A percentile compares a stretch with the other conserved stretches of the same genome.
These are phyloP conservation scores for Phorcus lineatus DNA, from an alignment of 2,888 invertebrate species.

Conservation along the genomic window DNA sequence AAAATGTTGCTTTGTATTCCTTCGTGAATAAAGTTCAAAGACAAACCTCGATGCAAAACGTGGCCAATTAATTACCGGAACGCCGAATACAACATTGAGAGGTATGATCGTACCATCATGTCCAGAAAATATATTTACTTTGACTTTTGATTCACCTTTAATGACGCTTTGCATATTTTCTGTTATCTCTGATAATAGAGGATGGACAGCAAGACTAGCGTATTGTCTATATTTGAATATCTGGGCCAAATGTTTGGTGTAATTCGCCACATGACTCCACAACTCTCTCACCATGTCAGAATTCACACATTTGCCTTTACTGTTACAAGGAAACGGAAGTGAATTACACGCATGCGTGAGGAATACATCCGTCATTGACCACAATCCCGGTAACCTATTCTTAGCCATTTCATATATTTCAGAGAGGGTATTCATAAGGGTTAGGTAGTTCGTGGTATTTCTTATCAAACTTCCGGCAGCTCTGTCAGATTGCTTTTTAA, in stretches of 20 bases:
- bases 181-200: conserved; percentile 87
- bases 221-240: conserved; percentile 75
- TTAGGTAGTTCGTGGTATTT: not conserved
- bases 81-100: conserved; percentile 86
- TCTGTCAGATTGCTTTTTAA: conserved; percentile 64
- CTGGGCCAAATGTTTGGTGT: conserved; percentile 41
- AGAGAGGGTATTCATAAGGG: conserved; percentile 9
- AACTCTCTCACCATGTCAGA: conserved; percentile 47
- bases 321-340: conserved; percentile 85
- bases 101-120: conserved; percentile 94
- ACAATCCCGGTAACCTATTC: conserved; percentile 80
- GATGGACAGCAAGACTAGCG: conserved; percentile 87
- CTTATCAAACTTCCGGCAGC: not conserved
- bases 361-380: conserved; percentile 86
- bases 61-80: conserved; percentile 81
- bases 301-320: conserved; percentile 70
- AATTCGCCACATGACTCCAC: conserved; percentile 53
- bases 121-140: conserved; percentile 88
- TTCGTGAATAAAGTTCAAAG: conserved; percentile 87
- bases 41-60: conserved; percentile 91
- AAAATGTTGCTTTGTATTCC: conserved; percentile 75
- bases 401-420: conserved; percentile 76
- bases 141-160: conserved; percentile 30
- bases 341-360: conserved; percentile 91
- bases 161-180: conserved; percentile 48